Base-by-base conservation (phyloP, 2,797 vertebrate species). In the Otolemur crassicaudatus region DNA sequence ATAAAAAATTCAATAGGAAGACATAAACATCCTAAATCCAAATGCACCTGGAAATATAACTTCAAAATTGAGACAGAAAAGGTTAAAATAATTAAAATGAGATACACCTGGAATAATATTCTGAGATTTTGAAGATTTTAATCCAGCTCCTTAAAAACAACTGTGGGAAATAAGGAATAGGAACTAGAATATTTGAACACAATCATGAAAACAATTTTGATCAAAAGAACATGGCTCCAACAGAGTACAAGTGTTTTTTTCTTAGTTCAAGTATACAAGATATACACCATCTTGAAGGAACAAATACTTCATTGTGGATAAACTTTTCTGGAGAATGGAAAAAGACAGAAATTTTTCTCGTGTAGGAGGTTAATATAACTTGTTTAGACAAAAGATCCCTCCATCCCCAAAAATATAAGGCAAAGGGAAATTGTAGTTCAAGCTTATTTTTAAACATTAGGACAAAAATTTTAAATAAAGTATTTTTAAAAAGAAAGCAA, bases 11-110 rank as follows among this genome's bases (percentile, higher is more conserved):
- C 49, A 34, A 31, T 4, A 40, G 27, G 16, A 81, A 60, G 27
- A 34, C 3, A 25, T 53, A 20, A 73, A 25, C 72, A 40, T 93
- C n/a, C 69, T n/a, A 19, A 87, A 81, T 3, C n/a, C 53, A 25
- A 87, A 31, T 27, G 65, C 1, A 63, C 22, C 34, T 87, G 34
- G 29, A 14, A 81, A 63, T 12, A 73, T 63, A 53, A 81, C 20
- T 46, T 87, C 12, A 80, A 87, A 70, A 72, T 43, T 73, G 87
- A 14, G 4, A n/a, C 10, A 56, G 34, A 10, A 73, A 81, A 93
- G n/a, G 1, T 93, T 72, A 73, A n/a, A 72, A 61, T 61, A 80
- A 61, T 80, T 49, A 73, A 56, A 84, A 84, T 75, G 14, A 81
- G 20, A 40, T 34, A 72, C 46, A 70, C 7, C 2, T 16, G 43